Percentiles rank a stretch among this genome's conserved stretches.
phyloP scores from a whole-genome alignment of 2,797 vertebrate species.

The Anas capensis region DNA sequence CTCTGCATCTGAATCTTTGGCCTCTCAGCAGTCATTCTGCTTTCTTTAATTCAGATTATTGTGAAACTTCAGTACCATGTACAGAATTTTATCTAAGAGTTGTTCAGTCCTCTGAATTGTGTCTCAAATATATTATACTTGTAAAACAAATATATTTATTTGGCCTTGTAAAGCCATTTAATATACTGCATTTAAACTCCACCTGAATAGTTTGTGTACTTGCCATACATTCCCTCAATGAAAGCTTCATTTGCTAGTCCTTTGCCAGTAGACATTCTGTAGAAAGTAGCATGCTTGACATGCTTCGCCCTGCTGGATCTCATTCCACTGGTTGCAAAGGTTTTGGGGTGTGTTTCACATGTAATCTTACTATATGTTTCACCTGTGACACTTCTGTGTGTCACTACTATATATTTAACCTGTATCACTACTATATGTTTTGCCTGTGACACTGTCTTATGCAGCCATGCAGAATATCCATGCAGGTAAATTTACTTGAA shows the following conservation, averaged over 20 bases:
- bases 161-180: not conserved
- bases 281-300: not conserved
- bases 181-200: not conserved
- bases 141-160: not conserved
- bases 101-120: not conserved
- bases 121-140: not conserved
- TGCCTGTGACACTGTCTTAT: not conserved
- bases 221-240: not conserved
- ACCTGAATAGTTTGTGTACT: not conserved
- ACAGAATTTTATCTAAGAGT: not conserved
- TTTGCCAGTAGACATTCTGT: not conserved
- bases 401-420: no score
- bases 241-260: not conserved
- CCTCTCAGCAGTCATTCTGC: not conserved
- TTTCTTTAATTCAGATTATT: not conserved
- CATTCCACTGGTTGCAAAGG: not conserved
- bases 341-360: not conserved
- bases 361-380: not conserved
- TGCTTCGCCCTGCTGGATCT: not conserved
- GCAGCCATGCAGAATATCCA: not conserved
- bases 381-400: not conserved
- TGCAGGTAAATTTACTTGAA: not conserved
- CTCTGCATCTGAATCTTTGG: not conserved
- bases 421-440: not conserved
- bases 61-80: not conserved